Conservation (phyloP, 1,140 invertebrate genomes). For the Drosophila suzukii region DNA sequence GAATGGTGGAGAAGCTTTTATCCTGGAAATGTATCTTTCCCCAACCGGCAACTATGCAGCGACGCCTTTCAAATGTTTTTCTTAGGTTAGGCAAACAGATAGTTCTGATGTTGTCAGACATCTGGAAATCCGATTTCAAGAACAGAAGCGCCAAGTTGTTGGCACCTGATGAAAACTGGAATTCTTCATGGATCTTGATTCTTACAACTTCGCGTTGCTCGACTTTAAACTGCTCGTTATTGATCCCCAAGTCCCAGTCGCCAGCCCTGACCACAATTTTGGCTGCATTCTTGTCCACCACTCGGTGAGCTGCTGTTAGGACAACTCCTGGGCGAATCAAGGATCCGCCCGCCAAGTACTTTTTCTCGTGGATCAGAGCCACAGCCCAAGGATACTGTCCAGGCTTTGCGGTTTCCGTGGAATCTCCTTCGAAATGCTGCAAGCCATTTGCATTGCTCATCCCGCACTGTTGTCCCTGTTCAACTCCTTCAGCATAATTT, state of each 20-base stretch:
- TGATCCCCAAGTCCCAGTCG: neutral
- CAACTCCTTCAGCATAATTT: neutral
- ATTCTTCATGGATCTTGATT: neutral
- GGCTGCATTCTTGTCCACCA: neutral
- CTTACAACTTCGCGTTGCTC: neutral
- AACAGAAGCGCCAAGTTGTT: slow-evolving; percentile 22
- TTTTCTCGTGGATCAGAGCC: neutral
- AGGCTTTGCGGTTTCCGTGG: neutral
- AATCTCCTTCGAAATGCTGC: accelerated
- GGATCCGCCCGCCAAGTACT: slow-evolving; percentile 6
- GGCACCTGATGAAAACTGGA: neutral
- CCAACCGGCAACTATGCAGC: slow-evolving; percentile 30
- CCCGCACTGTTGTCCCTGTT: neutral
- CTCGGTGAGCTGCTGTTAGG: slow-evolving; percentile 6
- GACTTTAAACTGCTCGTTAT: neutral
- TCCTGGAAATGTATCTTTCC: neutral
- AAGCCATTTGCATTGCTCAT: neutral
- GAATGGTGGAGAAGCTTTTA: slow-evolving; percentile 43
- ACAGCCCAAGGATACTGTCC: slow-evolving; percentile 9
- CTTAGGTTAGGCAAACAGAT: slow-evolving; percentile 14
- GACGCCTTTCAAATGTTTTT: neutral
- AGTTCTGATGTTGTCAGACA: slow-evolving; percentile 3
- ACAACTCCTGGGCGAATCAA: slow-evolving; percentile 2
- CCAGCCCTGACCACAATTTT: slow-evolving; percentile 18
- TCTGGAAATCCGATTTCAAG: neutral